phyloP scores from a whole-genome alignment of 2,797 vertebrate genomes.

The Accipiter fasciatus region DNA sequence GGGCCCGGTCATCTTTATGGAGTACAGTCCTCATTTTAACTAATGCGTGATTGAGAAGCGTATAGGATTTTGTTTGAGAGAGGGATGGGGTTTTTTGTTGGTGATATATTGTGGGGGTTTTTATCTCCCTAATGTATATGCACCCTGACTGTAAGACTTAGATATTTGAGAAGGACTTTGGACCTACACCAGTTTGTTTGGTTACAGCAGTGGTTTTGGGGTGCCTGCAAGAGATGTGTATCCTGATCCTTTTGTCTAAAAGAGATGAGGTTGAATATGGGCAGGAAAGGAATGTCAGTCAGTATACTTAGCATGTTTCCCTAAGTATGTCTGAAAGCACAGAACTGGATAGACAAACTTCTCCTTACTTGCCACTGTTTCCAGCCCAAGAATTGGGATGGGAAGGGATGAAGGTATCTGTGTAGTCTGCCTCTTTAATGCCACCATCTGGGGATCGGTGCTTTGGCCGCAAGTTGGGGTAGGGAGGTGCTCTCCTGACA shows the following conservation, averaged over 20 bases:
- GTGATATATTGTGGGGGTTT: accelerated
- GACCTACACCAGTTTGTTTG: not conserved
- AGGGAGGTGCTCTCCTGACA: not conserved
- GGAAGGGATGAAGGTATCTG: not conserved
- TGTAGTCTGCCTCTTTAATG: not conserved
- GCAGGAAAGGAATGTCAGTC: not conserved
- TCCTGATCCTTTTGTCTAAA: not conserved
- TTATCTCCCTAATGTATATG: not conserved
- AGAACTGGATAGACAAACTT: not conserved
- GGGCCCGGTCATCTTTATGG: not conserved
- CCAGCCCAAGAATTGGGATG: not conserved
- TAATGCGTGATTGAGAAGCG: accelerated
- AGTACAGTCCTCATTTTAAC: not conserved
- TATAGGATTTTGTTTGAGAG: not conserved
- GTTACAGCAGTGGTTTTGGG: not conserved
- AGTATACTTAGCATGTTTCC: not conserved
- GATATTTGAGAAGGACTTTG: not conserved
- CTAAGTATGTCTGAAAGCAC: not conserved
- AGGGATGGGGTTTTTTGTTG: no score
- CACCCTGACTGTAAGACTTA: not conserved
- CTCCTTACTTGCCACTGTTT: not conserved
- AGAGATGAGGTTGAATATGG: not conserved
- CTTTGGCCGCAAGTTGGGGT: not conserved
- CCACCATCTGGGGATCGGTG: accelerated
- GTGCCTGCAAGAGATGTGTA: not conserved